A percentile compares a stretch with the other conserved stretches of the same genome.
phyloP scores from a whole-genome alignment of 2,888 invertebrate genomes.

The Drosophila putrida region DNA sequence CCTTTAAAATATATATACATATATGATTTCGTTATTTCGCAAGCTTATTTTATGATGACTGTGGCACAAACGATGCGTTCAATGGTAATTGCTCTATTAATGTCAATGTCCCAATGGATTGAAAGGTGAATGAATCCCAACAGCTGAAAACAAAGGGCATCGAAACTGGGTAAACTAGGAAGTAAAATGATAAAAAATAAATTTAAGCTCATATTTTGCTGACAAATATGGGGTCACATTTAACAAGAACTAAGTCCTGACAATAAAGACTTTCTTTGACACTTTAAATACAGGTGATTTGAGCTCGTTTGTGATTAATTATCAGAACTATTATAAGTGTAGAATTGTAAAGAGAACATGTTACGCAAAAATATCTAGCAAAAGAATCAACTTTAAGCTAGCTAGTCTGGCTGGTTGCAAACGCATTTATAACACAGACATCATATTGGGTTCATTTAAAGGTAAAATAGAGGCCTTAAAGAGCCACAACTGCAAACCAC shows the following conservation, averaged over 20 bases:
- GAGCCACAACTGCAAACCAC: too few relatives aligned
- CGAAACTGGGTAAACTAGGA: neutral
- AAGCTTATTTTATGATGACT: conserved; percentile 44
- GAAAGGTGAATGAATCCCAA: neutral
- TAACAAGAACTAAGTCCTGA: conserved; percentile 4
- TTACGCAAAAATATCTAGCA: conserved; percentile 33
- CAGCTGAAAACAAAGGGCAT: neutral
- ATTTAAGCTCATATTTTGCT: neutral
- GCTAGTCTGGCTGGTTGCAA: conserved; percentile 19
- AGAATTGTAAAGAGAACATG: conserved; percentile 16
- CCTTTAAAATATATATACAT: conserved; percentile 28
- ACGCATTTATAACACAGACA: conserved; percentile 51
- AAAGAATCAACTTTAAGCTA: conserved; percentile 43
- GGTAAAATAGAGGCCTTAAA: conserved; percentile 1
- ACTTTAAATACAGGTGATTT: conserved; percentile 2
- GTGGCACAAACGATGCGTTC: conserved; percentile 36
- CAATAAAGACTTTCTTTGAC: neutral
- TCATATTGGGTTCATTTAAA: conserved; percentile 2
- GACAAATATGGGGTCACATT: neutral
- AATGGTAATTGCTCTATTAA: conserved; percentile 46
- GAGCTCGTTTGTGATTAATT: neutral
- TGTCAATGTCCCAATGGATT: conserved; percentile 16
- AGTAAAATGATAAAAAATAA: neutral
- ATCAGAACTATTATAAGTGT: neutral
- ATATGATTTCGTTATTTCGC: conserved; percentile 18